Conservation (phyloP, 2,113 vertebrate species). For the Ctenodactylus gundi region DNA sequence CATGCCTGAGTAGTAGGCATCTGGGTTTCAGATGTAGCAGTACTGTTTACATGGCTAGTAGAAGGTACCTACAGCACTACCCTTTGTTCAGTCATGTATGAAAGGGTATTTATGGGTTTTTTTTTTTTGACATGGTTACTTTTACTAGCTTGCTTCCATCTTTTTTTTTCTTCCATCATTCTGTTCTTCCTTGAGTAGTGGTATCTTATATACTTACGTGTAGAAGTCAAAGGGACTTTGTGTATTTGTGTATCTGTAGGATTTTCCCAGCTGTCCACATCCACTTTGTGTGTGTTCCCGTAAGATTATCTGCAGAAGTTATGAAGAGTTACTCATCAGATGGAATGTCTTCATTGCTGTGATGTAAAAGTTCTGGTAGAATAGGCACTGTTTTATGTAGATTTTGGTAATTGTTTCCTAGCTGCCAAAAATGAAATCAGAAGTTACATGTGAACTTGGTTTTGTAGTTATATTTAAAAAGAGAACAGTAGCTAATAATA, state of each 20-base stretch:
- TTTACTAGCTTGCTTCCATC: not conserved
- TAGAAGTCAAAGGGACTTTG: not conserved
- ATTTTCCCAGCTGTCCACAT: not conserved
- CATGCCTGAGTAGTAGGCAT: not conserved
- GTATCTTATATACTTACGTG: not conserved
- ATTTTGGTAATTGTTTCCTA: slow-evolving; percentile 39
- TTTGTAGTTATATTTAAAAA: slow-evolving; percentile 37
- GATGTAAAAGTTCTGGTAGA: not conserved
- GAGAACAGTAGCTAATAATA: not conserved
- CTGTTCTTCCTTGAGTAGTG: not conserved
- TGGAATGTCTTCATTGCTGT: not conserved
- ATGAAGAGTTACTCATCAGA: not conserved
- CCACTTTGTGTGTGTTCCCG: not conserved
- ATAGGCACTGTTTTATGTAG: not conserved
- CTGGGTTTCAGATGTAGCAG: not conserved
- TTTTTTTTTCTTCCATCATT: not conserved
- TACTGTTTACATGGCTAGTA: not conserved
- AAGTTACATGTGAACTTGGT: slow-evolving; percentile 34
- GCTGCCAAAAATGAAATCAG: slow-evolving; percentile 27
- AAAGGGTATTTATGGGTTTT: no score
- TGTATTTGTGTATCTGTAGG: not conserved
- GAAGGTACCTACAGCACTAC: not conserved
- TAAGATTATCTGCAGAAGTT: not conserved
- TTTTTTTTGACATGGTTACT: slow-evolving; percentile 1
- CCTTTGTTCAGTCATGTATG: not conserved